Conservation (phyloP, 1,140 invertebrate species). For the Rhizoglyphus robini region DNA sequence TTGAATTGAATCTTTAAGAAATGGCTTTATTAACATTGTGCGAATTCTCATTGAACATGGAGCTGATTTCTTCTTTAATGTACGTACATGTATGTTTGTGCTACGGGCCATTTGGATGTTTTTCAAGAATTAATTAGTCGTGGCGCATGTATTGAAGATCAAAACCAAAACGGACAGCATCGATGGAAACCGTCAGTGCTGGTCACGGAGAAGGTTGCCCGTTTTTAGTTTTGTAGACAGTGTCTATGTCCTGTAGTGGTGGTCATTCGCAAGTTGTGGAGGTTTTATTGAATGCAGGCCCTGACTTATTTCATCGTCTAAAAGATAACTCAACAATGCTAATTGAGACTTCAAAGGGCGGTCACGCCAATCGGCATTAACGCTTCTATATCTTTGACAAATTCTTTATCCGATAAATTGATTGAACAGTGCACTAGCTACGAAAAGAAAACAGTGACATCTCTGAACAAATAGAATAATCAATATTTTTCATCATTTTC, state of each 20-base stretch:
- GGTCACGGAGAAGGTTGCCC: slow-evolving; percentile 88
- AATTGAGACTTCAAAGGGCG: slow-evolving; percentile 93
- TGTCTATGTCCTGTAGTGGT: slow-evolving; percentile 87
- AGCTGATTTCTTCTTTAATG: slow-evolving; percentile 82
- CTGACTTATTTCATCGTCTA: slow-evolving; percentile 87
- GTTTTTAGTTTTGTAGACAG: slow-evolving; percentile 72
- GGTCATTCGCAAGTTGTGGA: slow-evolving; percentile 86
- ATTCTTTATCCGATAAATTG: not conserved
- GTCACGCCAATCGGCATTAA: slow-evolving; percentile 70
- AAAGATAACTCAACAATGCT: slow-evolving; percentile 95
- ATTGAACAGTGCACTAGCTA: not conserved
- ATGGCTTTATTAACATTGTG: slow-evolving; percentile 87
- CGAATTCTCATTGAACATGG: slow-evolving; percentile 74
- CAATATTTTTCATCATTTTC: not conserved
- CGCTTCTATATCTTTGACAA: not conserved
- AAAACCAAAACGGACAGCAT: slow-evolving; percentile 95
- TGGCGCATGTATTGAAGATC: slow-evolving; percentile 90
- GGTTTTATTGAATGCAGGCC: slow-evolving; percentile 68
- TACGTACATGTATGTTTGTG: slow-evolving; percentile 99
- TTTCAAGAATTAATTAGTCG: slow-evolving; percentile 63
- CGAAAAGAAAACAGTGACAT: not conserved
- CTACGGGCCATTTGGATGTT: slow-evolving; percentile 83
- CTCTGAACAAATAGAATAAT: not conserved
- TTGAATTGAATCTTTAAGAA: slow-evolving; percentile 93
- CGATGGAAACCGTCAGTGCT: slow-evolving; percentile 95